A percentile compares a stretch with the other conserved stretches of the same genome.
Evolutionary conservation across 92 coral and sea anemone species (phyloP).

Genomic region (Porites lobata): DNA sequence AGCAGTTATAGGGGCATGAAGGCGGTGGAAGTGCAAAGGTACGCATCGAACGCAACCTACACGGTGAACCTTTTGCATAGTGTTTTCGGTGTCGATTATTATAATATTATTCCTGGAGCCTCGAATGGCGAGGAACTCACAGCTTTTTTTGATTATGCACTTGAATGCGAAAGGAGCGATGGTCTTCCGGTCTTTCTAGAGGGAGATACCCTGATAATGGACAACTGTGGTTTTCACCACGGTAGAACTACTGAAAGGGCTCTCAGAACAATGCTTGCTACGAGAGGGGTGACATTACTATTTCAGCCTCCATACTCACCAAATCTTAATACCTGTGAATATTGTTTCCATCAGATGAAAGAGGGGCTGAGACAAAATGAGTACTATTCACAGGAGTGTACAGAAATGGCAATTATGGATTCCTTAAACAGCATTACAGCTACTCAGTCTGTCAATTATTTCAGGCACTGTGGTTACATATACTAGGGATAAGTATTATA

Average conservation of each 20-base stretch:
- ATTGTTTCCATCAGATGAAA: slow-evolving; percentile 71
- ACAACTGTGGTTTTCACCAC: slow-evolving; percentile 79
- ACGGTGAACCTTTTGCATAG: slow-evolving; percentile 73
- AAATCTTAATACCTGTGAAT: slow-evolving; percentile 68
- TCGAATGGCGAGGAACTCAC: slow-evolving; percentile 64
- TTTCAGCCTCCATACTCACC: slow-evolving; percentile 76
- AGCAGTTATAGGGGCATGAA: slow-evolving; percentile 50
- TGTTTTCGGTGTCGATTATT: slow-evolving; percentile 62
- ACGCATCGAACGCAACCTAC: slow-evolving; percentile 72
- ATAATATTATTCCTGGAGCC: slow-evolving; percentile 59
- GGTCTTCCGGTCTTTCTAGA: slow-evolving; percentile 56
- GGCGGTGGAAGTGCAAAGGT: slow-evolving; percentile 70
- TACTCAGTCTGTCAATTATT: slow-evolving; percentile 46
- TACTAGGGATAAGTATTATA: slow-evolving; percentile 5
- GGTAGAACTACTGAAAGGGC: slow-evolving; percentile 46
- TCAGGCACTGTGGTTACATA: slow-evolving; percentile 63
- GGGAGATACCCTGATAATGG: slow-evolving; percentile 69
- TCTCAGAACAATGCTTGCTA: slow-evolving; percentile 54
- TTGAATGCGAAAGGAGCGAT: slow-evolving; percentile 44
- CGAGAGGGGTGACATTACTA: slow-evolving; percentile 41
- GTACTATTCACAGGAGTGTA: slow-evolving; percentile 60
- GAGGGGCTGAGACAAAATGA: slow-evolving; percentile 43
- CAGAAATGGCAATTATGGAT: slow-evolving; percentile 73
- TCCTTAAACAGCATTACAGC: slow-evolving; percentile 57
- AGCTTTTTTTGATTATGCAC: slow-evolving; percentile 61